Evolutionary conservation across 2,113 vertebrate genomes (phyloP), one percentile per base, ranked within the genome.

Genomic region (Lepidothrix coronata): DNA sequence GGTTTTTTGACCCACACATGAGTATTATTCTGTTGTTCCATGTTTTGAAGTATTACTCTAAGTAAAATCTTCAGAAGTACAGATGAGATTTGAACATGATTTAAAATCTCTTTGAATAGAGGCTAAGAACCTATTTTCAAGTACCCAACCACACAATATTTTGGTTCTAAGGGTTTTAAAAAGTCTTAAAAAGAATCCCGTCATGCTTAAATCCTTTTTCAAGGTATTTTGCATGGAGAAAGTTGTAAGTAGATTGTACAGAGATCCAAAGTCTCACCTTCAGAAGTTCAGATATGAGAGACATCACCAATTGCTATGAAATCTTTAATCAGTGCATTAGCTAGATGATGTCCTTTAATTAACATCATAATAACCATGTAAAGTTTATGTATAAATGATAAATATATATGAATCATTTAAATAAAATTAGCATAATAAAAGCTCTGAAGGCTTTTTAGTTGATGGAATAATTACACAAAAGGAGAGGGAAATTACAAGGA

Each of bases 301-400:
- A 55, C 22, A 72, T 82, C 14, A 22, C 23, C 62, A 46, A 59
- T 67, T 72, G 78, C 28, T 78, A 49, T 61, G 25, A 86, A 74
- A 84, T 84, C n/a, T 88, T 77, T 85, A 66, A 70, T 78, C 61
- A 79, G 1, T 44, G 43, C 30, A 37, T 87, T 84, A 84, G 8
- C 20, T 85, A 72, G 30, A 70, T 78, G 4, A 75, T 79, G 14
- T 70, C 12, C 43, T 87, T 92, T 86, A 88, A 63, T 41, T 90
- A 67, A 74, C 31, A 48, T 72, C 61, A 27, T 89, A 66, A 43
- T 82, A 85, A 68, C 8, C 23, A 51, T 54, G 22, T 54, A 73
- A 81, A 75, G 31, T 72, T 75, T 87, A n/a, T 78, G 25, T 75
- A 94, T 54, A 89, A 91, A 67, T 93, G 78, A 85, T 94, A 96